phyloP scores from a whole-genome alignment of 2,113 vertebrate genomes.

The Neopipo cinnamomea region DNA sequence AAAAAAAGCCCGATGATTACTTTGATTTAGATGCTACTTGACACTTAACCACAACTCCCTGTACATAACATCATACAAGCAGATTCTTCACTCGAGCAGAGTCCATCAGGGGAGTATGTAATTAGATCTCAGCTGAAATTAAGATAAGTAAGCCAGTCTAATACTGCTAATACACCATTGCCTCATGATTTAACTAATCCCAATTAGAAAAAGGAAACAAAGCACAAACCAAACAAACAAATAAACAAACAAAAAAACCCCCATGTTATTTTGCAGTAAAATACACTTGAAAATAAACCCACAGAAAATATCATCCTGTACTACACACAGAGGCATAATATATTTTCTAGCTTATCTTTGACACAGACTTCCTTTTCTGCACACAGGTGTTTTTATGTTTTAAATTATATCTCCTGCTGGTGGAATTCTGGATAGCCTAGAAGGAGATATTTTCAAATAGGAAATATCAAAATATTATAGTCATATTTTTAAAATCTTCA shows the following conservation, averaged over 20 bases:
- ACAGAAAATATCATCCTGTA: not conserved
- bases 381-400: not conserved
- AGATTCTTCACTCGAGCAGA: slow-evolving; percentile 10
- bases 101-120: not conserved
- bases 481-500: not conserved
- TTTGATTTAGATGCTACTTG: slow-evolving; percentile 9
- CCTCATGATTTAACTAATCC: not conserved
- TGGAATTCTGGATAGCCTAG: not conserved
- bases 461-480: not conserved
- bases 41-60: not conserved
- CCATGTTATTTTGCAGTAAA: not conserved
- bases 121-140: slow-evolving; percentile 2
- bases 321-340: not conserved
- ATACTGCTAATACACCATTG: not conserved
- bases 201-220: not conserved
- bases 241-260: not conserved
- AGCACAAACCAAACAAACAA: not conserved
- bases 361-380: not conserved
- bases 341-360: not conserved
- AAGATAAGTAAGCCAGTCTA: not conserved
- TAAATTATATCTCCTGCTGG: not conserved
- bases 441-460: not conserved
- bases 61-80: not conserved
- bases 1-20: not conserved
- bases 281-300: not conserved